A percentile compares a stretch with the other conserved stretches of the same genome.
These are phyloP conservation scores for Acanthosepion lycidas DNA, from an alignment of 2,888 invertebrate species.

Conservation along the genomic window DNA sequence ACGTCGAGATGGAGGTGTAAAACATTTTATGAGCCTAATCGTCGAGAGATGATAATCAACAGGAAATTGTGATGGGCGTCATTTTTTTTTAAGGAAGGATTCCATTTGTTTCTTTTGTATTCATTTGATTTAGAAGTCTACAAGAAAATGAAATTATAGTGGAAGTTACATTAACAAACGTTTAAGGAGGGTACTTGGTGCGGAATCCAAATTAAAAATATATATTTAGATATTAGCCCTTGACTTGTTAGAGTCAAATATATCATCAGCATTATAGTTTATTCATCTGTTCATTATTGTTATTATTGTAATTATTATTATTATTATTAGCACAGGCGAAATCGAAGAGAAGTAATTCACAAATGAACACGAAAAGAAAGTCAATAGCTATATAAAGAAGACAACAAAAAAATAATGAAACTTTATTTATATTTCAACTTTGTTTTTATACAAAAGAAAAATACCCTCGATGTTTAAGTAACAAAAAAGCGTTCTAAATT, in stretches of 20 bases:
- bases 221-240: neutral
- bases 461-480: too few species aligned
- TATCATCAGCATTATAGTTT: neutral
- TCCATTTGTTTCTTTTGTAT: neutral
- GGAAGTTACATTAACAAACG: neutral
- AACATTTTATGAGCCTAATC: neutral
- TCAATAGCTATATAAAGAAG: too few species aligned
- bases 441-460: too few species aligned
- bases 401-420: too few species aligned
- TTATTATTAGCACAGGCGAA: neutral
- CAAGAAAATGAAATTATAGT: neutral
- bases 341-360: neutral
- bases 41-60: neutral
- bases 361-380: neutral
- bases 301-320: too few species aligned
- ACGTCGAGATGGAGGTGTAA: neutral
- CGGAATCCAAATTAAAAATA: neutral
- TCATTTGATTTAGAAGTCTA: neutral
- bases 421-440: too few species aligned
- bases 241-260: neutral
- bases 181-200: neutral
- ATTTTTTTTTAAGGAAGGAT: neutral
- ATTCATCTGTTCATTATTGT: neutral
- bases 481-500: too few species aligned
- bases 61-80: neutral